Conservation (phyloP, 2,888 invertebrate genomes). For the Drosophila prolongata region DNA sequence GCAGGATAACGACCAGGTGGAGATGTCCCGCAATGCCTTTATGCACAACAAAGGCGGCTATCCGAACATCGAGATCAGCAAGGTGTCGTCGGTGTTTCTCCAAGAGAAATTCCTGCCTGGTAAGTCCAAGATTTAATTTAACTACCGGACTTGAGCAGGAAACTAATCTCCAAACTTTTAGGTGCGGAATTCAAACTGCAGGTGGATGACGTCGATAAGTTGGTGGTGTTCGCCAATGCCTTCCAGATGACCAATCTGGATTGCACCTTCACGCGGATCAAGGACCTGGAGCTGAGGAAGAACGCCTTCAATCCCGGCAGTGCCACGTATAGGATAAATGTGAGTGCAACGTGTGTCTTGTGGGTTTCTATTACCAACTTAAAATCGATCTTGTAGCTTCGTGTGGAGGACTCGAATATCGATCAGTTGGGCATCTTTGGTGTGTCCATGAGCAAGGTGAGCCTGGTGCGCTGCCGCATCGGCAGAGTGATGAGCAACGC, state of each 20-base stretch:
- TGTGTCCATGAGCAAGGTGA: conserved; percentile 80
- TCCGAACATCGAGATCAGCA: conserved; percentile 81
- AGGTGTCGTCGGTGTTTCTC: conserved; percentile 77
- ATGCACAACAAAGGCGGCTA: conserved; percentile 78
- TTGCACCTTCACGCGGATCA: conserved; percentile 75
- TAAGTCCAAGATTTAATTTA: conserved; percentile 46
- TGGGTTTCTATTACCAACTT: too few species aligned
- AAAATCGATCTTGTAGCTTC: conserved; percentile 61
- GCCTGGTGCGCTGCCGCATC: conserved; percentile 79
- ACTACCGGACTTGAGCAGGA: too few species aligned
- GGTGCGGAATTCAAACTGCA: conserved; percentile 80
- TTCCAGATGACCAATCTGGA: conserved; percentile 80
- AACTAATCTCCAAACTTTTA: conserved; percentile 5
- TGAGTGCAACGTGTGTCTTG: conserved; percentile 49
- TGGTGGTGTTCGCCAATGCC: conserved; percentile 76
- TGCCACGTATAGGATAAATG: conserved; percentile 65
- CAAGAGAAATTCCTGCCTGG: conserved; percentile 78
- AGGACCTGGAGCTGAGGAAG: conserved; percentile 74
- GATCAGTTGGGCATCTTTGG: conserved; percentile 79
- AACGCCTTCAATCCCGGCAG: conserved; percentile 77
- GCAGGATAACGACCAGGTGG: conserved; percentile 75
- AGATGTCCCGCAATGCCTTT: conserved; percentile 79
- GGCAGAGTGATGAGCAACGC: conserved; percentile 76
- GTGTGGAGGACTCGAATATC: conserved; percentile 77
- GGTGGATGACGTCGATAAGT: conserved; percentile 72